phyloP scores from a whole-genome alignment of 2,797 vertebrate genomes.

The Cyprinella venusta region DNA sequence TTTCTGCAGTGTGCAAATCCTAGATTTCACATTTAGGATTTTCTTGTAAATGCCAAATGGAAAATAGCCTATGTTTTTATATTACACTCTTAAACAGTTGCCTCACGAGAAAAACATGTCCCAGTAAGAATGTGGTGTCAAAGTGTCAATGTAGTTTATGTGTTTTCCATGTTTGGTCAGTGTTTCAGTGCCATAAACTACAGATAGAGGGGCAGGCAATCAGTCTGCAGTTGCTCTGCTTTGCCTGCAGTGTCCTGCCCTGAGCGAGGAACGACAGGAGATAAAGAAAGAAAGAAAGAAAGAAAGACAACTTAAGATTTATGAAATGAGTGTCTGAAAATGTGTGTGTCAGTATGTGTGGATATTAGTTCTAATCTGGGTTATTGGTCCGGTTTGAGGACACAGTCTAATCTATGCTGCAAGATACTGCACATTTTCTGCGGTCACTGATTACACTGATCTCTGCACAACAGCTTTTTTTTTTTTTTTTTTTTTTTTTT shows the following conservation, averaged over 20 bases:
- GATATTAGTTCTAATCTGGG: conserved; percentile 30
- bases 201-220: conserved; percentile 15
- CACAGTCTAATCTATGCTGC: conserved; percentile 52
- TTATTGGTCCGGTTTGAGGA: conserved; percentile 24
- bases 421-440: conserved; percentile 56
- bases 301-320: neutral
- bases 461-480: conserved; percentile 46
- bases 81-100: neutral
- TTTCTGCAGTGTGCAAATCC: neutral
- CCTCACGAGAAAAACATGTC: neutral
- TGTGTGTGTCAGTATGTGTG: conserved; percentile 8
- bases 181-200: conserved; percentile 22
- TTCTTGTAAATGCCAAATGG: neutral
- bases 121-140: neutral
- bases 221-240: conserved; percentile 29
- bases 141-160: neutral
- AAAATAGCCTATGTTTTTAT: neutral
- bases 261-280: neutral
- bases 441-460: conserved; percentile 62
- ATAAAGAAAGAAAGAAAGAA: neutral
- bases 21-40: neutral
- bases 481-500: neutral
- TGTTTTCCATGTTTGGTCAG: conserved; percentile 9
- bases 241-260: conserved; percentile 36
- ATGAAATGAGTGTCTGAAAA: neutral